These are phyloP conservation scores for Hydrolagus affinis DNA, from an alignment of 2,113 vertebrate species.

Conservation along the genomic window DNA sequence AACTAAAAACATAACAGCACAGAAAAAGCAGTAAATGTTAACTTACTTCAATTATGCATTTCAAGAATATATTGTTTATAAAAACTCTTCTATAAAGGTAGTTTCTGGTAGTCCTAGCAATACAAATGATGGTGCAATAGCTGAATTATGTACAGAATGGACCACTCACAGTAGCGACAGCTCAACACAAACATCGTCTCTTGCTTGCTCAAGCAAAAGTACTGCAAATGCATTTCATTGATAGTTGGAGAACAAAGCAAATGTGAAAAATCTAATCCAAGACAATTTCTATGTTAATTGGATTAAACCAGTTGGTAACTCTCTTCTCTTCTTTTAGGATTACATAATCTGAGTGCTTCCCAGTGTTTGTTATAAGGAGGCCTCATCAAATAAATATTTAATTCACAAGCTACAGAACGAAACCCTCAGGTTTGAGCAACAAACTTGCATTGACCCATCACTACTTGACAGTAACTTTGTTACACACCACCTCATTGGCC, in stretches of 20 bases:
- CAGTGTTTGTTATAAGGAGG: neutral
- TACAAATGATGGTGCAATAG: neutral
- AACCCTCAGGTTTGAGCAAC: neutral
- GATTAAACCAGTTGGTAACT: neutral
- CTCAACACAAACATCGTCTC: slow-evolving; percentile 8
- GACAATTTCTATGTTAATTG: neutral
- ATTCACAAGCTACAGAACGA: neutral
- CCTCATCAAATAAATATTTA: neutral
- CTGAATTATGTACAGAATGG: neutral
- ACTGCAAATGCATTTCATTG: too few relatives aligned
- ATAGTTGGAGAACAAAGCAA: neutral
- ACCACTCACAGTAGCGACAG: neutral
- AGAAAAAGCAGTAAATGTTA: neutral
- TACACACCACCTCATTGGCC: neutral
- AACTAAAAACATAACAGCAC: neutral
- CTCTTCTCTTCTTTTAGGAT: neutral
- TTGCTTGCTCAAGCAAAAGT: neutral
- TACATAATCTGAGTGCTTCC: neutral
- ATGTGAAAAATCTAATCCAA: neutral
- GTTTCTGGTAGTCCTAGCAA: slow-evolving; percentile 9
- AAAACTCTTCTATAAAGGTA: neutral
- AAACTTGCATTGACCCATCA: neutral
- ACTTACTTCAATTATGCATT: slow-evolving; percentile 23
- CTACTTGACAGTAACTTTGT: neutral
- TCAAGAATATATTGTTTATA: neutral